Percentiles rank a stretch among this genome's conserved stretches.
Conservation (phyloP, 2,797 vertebrate species). For the Lemur catta region DNA sequence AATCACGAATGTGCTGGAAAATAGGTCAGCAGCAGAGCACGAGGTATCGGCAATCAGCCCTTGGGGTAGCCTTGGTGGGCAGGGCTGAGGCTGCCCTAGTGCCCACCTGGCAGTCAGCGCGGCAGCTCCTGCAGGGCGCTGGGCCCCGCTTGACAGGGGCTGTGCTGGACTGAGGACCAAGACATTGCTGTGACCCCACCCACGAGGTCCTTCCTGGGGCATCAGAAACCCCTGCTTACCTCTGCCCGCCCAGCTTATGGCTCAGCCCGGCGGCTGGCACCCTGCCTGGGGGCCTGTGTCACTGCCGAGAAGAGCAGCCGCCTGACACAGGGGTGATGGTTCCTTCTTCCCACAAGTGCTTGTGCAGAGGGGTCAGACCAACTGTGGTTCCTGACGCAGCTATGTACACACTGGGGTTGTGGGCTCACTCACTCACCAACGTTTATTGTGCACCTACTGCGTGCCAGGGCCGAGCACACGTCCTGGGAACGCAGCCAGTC, state of each 20-base stretch:
- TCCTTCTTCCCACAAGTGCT: not conserved
- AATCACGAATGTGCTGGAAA: constrained; percentile 29
- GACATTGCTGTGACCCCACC: too few relatives aligned
- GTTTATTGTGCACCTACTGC: not conserved
- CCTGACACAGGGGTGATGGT: not conserved
- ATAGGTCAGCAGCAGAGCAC: constrained; percentile 54
- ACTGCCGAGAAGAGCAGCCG: not conserved
- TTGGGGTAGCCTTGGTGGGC: not conserved
- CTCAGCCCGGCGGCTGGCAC: not conserved
- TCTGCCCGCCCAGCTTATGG: not conserved
- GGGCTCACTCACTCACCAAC: not conserved
- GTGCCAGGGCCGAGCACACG: not conserved
- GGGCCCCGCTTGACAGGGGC: not conserved
- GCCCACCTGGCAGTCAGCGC: not conserved
- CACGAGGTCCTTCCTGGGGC: not conserved
- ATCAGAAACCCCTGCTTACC: not conserved
- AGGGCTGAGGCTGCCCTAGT: not conserved
- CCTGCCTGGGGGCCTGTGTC: fast-evolving
- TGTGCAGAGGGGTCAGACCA: not conserved
- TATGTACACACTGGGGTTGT: not conserved
- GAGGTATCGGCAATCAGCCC: not conserved
- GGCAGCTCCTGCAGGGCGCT: not conserved
- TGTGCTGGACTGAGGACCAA: not conserved
- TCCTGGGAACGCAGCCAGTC: not conserved
- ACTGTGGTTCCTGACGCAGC: too few relatives aligned